phyloP scores from a whole-genome alignment of 2,797 vertebrate genomes.

The Ciconia nigra region DNA sequence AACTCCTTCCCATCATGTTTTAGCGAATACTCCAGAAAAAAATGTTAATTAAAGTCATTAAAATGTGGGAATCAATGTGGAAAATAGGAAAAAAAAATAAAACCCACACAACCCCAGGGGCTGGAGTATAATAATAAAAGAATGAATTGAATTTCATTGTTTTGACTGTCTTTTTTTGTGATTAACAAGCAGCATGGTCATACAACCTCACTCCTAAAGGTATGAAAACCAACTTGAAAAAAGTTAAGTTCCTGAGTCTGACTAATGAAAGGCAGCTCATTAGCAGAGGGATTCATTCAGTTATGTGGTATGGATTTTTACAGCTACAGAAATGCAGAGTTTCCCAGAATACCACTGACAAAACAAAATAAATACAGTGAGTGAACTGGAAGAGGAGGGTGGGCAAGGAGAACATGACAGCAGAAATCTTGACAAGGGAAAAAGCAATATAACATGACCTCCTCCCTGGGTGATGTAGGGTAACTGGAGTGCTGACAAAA shows the following conservation, averaged over 20 bases:
- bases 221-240: background rate
- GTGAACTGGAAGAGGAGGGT: background rate
- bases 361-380: background rate
- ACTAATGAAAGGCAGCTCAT: background rate
- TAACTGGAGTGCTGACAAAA: background rate
- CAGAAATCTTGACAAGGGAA: background rate
- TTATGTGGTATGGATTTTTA: background rate
- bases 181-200: background rate
- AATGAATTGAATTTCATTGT: background rate
- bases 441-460: background rate
- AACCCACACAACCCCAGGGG: background rate
- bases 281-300: background rate
- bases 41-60: background rate
- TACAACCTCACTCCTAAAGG: background rate
- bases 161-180: background rate
- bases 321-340: background rate
- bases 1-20: background rate
- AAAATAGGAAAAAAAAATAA: background rate
- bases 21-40: background rate
- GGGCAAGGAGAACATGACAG: background rate
- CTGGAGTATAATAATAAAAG: background rate
- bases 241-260: background rate
- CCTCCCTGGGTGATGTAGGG: background rate
- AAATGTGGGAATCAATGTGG: background rate
- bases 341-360: background rate